These are phyloP conservation scores for Yponomeuta malinellus DNA, from an alignment of 2,888 invertebrate species.

Conservation along the genomic window DNA sequence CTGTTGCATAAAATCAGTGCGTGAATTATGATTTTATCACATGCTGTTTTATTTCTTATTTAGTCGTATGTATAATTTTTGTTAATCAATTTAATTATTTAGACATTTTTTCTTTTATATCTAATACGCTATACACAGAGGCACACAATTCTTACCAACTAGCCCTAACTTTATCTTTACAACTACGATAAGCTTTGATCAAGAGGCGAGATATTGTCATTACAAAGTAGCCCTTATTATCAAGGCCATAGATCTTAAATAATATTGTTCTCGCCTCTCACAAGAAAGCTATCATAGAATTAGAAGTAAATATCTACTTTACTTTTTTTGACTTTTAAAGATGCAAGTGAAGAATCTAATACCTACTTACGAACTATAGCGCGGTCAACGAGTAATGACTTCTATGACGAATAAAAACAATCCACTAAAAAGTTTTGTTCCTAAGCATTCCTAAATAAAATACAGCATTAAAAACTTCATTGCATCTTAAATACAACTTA, in stretches of 20 bases:
- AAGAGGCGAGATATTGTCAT: conserved; percentile 4
- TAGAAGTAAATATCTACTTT: too few species aligned
- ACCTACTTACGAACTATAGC: too few species aligned
- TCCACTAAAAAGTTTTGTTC: too few species aligned
- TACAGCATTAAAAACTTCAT: background rate
- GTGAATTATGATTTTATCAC: conserved; percentile 24
- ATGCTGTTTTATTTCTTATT: conserved; percentile 23
- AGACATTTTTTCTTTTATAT: conserved; percentile 36
- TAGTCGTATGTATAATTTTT: background rate
- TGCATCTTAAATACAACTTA: background rate
- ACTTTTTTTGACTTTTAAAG: background rate
- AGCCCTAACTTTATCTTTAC: conserved; percentile 32
- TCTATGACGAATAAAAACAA: too few species aligned
- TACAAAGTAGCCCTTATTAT: background rate
- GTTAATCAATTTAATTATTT: conserved; percentile 13
- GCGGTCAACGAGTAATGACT: too few species aligned
- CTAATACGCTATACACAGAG: conserved; percentile 67
- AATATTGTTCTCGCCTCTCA: background rate
- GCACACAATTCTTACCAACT: conserved; percentile 69
- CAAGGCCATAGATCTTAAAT: background rate
- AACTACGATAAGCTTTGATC: background rate
- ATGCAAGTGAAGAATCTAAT: background rate
- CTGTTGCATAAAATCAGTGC: background rate
- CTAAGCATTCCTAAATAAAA: too few species aligned
- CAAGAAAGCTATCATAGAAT: background rate